Percentiles rank a stretch among this genome's conserved stretches.
phyloP scores from a whole-genome alignment of 2,888 invertebrate species.

The Epinotia nisella region DNA sequence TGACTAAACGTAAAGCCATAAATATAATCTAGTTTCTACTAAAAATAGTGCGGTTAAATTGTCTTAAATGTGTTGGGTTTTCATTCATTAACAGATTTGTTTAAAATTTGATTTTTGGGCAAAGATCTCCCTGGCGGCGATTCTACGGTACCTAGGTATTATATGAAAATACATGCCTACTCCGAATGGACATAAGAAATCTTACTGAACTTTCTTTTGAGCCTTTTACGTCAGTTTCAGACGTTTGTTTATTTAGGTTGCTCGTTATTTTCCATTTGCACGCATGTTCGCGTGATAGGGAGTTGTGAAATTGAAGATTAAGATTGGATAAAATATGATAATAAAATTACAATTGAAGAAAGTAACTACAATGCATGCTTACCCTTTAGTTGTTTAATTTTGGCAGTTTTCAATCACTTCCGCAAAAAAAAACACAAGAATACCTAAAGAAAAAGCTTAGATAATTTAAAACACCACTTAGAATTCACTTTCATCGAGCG shows the following conservation, averaged over 20 bases:
- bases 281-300: constrained; percentile 17
- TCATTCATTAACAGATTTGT: no score
- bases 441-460: neutral
- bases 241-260: constrained; percentile 1
- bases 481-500: neutral
- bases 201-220: neutral
- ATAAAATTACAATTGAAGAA: neutral
- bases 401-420: constrained; percentile 28
- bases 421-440: constrained; percentile 1
- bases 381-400: constrained; percentile 46
- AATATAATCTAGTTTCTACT: no score
- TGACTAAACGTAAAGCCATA: no score
- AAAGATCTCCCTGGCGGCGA: no score
- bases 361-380: constrained; percentile 14
- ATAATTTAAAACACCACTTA: neutral
- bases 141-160: no score
- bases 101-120: no score
- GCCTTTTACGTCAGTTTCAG: constrained; percentile 1
- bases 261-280: neutral
- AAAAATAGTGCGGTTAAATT: no score
- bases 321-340: neutral
- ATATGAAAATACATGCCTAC: no score
- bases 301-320: constrained; percentile 1
- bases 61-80: no score
- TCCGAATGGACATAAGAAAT: no score